Evolutionary conservation across 2,113 vertebrate species (phyloP).

Genomic region (Neotoma lepida): DNA sequence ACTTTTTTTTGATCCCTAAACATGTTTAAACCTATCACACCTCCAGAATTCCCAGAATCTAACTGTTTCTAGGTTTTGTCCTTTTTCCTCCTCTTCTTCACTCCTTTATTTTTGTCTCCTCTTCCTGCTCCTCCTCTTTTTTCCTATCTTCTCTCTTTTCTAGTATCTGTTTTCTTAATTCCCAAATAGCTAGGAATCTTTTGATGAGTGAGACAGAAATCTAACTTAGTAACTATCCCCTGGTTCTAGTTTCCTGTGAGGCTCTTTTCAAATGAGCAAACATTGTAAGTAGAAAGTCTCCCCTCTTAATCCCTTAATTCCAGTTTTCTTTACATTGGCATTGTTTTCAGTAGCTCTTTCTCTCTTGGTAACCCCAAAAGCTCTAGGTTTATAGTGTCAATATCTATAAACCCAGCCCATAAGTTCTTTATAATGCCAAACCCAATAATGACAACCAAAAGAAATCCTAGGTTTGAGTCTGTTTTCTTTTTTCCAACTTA

Average conservation of each 20-base stretch:
- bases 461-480: not conserved
- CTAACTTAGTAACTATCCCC: not conserved
- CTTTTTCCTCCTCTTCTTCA: no score
- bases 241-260: not conserved
- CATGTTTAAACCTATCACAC: not conserved
- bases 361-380: not conserved
- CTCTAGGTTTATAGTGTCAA: not conserved
- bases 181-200: not conserved
- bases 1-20: not conserved
- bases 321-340: not conserved
- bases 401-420: not conserved
- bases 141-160: not conserved
- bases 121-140: not conserved
- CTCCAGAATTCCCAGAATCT: not conserved
- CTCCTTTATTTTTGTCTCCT: not conserved
- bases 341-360: conserved; percentile 3
- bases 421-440: not conserved
- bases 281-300: not conserved
- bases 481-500: not conserved
- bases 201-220: conserved; percentile 33
- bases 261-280: not conserved
- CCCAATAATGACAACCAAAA: not conserved
- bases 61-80: not conserved
- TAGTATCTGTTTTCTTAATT: not conserved
- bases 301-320: not conserved